These are phyloP conservation scores for Cataglyphis albicans DNA, from an alignment of 2,888 invertebrate species.

Conservation along the genomic window DNA sequence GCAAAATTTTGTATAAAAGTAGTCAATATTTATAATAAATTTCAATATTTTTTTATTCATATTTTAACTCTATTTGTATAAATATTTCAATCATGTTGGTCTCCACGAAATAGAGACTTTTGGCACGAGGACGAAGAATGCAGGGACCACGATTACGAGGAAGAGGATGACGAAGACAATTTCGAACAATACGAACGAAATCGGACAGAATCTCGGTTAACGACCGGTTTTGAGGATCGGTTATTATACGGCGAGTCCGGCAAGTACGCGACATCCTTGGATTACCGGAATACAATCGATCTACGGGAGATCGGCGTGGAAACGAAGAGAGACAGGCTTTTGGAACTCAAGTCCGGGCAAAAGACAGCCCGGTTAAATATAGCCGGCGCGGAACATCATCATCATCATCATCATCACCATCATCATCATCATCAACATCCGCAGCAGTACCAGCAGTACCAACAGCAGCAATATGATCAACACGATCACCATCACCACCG, in stretches of 20 bases:
- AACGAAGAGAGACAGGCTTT: slow-evolving; percentile 79
- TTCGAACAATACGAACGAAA: slow-evolving; percentile 85
- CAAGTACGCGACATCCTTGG: slow-evolving; percentile 80
- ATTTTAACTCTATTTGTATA: not conserved
- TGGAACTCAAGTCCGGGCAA: slow-evolving; percentile 80
- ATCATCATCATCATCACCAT: slow-evolving; percentile 68
- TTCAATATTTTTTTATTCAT: not conserved
- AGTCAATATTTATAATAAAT: not conserved
- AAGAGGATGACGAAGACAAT: slow-evolving; percentile 75
- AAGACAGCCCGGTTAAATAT: slow-evolving; percentile 82
- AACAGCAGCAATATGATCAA: slow-evolving; percentile 68
- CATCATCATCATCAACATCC: slow-evolving; percentile 68
- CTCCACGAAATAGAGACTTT: slow-evolving; percentile 67
- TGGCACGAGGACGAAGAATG: slow-evolving; percentile 81
- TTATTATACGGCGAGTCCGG: slow-evolving; percentile 82
- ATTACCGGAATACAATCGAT: slow-evolving; percentile 84
- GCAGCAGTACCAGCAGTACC: slow-evolving; percentile 61
- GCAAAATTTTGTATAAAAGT: not conserved
- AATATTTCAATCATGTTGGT: slow-evolving; percentile 18
- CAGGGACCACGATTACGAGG: slow-evolving; percentile 81
- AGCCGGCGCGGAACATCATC: slow-evolving; percentile 76
- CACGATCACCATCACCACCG: slow-evolving; percentile 65
- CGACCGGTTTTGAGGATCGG: slow-evolving; percentile 78
- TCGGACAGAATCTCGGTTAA: slow-evolving; percentile 82
- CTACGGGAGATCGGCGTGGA: slow-evolving; percentile 84